Percentiles rank a stretch among this genome's conserved stretches.
phyloP scores from a whole-genome alignment of 2,888 invertebrate species.

The Malacosoma neustria region DNA sequence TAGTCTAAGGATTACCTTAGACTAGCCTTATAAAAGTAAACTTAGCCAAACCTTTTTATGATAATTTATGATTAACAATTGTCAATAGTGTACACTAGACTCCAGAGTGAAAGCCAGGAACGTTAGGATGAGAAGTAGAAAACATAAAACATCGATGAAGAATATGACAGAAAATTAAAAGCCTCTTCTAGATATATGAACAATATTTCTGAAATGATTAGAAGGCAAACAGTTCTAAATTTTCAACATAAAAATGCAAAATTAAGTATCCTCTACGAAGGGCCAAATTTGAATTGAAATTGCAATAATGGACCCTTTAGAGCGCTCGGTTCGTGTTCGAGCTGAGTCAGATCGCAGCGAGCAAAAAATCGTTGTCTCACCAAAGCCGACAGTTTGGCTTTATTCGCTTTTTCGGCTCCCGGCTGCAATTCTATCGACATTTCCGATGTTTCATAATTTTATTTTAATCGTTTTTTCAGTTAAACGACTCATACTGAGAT shows the following conservation, averaged over 20 bases:
- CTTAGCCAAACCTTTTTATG: too few species aligned
- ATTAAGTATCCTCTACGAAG: neutral
- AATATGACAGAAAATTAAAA: too few species aligned
- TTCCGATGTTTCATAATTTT: neutral
- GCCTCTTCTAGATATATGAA: too few species aligned
- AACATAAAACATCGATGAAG: too few species aligned
- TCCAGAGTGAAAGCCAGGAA: too few species aligned
- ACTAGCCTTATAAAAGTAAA: too few species aligned
- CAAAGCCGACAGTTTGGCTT: neutral
- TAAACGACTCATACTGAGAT: neutral
- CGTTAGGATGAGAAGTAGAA: too few species aligned
- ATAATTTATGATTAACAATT: too few species aligned
- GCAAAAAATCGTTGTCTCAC: neutral
- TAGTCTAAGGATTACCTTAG: too few species aligned
- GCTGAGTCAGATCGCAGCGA: neutral
- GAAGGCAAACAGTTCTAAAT: too few species aligned
- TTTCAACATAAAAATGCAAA: neutral
- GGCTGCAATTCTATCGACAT: neutral
- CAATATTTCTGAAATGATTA: too few species aligned
- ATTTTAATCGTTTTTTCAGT: neutral
- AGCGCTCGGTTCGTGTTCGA: neutral
- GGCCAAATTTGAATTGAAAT: slow-evolving; percentile 1
- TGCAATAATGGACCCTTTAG: neutral
- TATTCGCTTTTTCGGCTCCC: neutral
- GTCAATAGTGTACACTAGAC: too few species aligned